A percentile compares a stretch with the other conserved stretches of the same genome.
phyloP scores from a whole-genome alignment of 2,888 invertebrate genomes.

The Pachydiplax longipennis region DNA sequence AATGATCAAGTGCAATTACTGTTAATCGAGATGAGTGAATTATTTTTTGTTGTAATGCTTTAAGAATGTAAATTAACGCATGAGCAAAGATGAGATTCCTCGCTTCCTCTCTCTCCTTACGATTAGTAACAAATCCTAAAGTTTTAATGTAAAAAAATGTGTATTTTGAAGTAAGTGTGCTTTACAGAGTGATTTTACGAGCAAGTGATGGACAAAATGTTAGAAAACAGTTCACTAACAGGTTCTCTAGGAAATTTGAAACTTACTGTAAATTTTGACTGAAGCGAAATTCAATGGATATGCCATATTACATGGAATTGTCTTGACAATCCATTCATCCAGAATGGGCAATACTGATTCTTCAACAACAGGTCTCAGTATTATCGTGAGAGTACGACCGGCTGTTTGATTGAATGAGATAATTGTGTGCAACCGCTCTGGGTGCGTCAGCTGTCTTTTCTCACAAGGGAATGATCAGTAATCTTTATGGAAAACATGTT shows the following conservation, averaged over 20 bases:
- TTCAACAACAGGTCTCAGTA: neutral
- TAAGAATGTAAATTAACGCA: neutral
- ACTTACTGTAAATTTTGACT: neutral
- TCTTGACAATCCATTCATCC: slow-evolving; percentile 17
- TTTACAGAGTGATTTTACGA: slow-evolving; percentile 19
- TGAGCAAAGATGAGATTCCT: slow-evolving; percentile 18
- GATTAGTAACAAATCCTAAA: slow-evolving; percentile 2
- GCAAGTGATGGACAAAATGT: slow-evolving; percentile 11
- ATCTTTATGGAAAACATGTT: neutral
- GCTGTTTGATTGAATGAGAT: neutral
- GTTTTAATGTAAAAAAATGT: slow-evolving; percentile 17
- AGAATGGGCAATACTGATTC: neutral
- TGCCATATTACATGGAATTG: slow-evolving; percentile 6
- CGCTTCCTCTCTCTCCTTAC: slow-evolving; percentile 35
- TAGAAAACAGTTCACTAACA: neutral
- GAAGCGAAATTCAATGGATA: neutral
- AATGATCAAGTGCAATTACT: slow-evolving; percentile 37
- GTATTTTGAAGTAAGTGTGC: slow-evolving; percentile 38
- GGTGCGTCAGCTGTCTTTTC: neutral
- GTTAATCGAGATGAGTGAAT: slow-evolving; percentile 22
- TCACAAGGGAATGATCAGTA: neutral
- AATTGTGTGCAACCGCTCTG: neutral
- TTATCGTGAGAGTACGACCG: slow-evolving; percentile 9
- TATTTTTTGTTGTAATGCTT: slow-evolving; percentile 39
- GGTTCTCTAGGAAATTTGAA: neutral